Evolutionary conservation across 2,113 vertebrate genomes (phyloP).

Genomic region (Poecilia latipinna): DNA sequence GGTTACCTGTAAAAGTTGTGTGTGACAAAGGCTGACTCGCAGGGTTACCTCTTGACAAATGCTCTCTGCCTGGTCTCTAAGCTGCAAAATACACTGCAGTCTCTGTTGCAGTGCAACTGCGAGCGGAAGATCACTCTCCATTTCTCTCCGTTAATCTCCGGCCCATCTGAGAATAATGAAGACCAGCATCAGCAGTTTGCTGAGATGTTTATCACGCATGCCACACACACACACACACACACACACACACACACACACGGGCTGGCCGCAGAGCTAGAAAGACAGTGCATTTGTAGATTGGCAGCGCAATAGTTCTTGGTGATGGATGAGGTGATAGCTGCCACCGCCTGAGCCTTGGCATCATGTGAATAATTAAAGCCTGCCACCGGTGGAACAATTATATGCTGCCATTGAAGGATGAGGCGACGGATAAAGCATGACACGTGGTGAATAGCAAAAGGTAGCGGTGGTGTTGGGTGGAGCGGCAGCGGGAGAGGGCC

Average conservation of each 20-base stretch:
- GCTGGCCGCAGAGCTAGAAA: conserved; percentile 29
- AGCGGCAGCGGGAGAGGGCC: not conserved
- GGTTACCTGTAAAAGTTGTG: not conserved
- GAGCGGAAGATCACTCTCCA: conserved; percentile 25
- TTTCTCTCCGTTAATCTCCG: conserved; percentile 60
- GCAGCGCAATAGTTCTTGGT: conserved; percentile 62
- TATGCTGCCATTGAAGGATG: conserved; percentile 66
- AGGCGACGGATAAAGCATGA: conserved; percentile 46
- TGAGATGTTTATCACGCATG: conserved; percentile 65
- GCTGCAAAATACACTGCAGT: conserved; percentile 31
- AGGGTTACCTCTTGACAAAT: not conserved
- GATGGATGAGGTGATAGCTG: conserved; percentile 74
- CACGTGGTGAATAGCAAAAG: conserved; percentile 45
- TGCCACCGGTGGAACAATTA: conserved; percentile 77
- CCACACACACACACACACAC: conserved; percentile 13
- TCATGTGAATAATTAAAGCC: conserved; percentile 80
- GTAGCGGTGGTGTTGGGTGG: conserved; percentile 7
- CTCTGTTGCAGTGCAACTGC: conserved; percentile 35
- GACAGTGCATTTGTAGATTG: conserved; percentile 53
- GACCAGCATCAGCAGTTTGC: conserved; percentile 72
- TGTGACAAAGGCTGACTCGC: no score
- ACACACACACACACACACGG: conserved; percentile 9
- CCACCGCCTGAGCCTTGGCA: conserved; percentile 66
- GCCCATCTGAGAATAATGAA: conserved; percentile 70
- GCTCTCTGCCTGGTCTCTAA: not conserved